Evolutionary conservation across 2,113 vertebrate genomes (phyloP), one percentile per base, ranked within the genome.

Genomic region (Percopsis transmontana): DNA sequence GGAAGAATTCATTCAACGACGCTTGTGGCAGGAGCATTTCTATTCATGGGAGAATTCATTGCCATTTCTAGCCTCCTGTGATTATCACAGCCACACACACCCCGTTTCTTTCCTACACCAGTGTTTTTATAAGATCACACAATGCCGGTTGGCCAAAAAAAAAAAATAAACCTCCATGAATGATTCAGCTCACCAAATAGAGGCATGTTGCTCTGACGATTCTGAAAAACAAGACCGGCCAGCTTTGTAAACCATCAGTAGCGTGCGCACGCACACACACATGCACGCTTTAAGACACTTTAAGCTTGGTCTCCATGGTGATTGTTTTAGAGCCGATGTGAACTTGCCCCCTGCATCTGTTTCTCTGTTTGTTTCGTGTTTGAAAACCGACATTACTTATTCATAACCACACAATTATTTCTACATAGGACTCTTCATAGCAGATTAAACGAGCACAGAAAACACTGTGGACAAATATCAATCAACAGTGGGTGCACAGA

Each of bases 271-370:
- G 59, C 33, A 59, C 58, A 23, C 50, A 39, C 3, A 9, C 27
- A 16, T 14, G 40, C 57, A 19, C 39, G 41, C 69, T 68, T 62
- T 62, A 51, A 58, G 13, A 50, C 56, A 56, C 53, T 81, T 73
- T 70, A 81, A 84, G 69, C 67, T 71, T 27, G 80, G 89, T 91
- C 90, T 86, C 90, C 90, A 92, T 92, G 90, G 90, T 89, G 90
- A 92, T 87, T 86, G 81, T 88, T 89, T 87, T 88, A 87, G 73
- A 83, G 87, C 87, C 82, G 71, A 69, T 77, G 81, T 81, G 85
- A 90, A 89, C 91, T 87, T 85, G 76, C 76, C 87, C 87, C 80
- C 76, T 87, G 86, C 88, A 89, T 91, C 83, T 90, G 88, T 85
- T 89, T 90, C 80, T 77, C 20, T 70, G 72, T 89, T 86, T 87